Percentiles rank a stretch among this genome's conserved stretches.
Conservation (phyloP, 2,797 vertebrate species). For the Moxostoma hubbsi region DNA sequence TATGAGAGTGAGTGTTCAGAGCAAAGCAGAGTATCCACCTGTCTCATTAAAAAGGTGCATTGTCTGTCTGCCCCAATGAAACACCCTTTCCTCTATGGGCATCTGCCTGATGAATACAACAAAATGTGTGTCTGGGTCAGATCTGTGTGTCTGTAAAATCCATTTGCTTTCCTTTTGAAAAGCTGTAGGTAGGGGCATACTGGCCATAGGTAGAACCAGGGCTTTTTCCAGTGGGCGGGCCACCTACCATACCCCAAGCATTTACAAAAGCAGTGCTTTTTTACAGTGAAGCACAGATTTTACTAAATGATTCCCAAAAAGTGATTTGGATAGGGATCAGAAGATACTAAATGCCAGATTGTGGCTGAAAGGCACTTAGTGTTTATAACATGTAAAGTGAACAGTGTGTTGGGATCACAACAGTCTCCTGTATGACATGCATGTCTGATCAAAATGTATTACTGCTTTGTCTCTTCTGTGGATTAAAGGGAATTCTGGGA, state of each 20-base stretch:
- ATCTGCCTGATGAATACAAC: not conserved
- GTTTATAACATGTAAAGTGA: slow-evolving; percentile 77
- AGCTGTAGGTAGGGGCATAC: not conserved
- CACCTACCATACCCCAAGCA: too few species aligned
- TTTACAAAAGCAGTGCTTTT: slow-evolving; percentile 12
- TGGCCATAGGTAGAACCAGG: too few species aligned
- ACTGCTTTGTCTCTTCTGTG: slow-evolving; percentile 81
- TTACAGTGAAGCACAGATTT: slow-evolving; percentile 33
- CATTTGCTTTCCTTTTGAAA: not conserved
- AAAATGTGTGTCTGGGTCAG: not conserved
- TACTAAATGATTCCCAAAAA: slow-evolving; percentile 35
- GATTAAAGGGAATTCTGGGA: slow-evolving; percentile 83
- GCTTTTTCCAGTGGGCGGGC: not conserved
- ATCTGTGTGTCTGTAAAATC: not conserved
- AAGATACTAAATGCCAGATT: slow-evolving; percentile 61
- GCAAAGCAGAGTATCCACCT: slow-evolving; percentile 65
- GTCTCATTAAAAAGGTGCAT: slow-evolving; percentile 83
- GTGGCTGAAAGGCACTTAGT: slow-evolving; percentile 72
- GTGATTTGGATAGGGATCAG: slow-evolving; percentile 45
- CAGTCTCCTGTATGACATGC: slow-evolving; percentile 81
- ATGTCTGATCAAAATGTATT: slow-evolving; percentile 75
- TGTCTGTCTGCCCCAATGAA: slow-evolving; percentile 70
- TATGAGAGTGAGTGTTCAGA: slow-evolving; percentile 65
- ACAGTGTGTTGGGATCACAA: slow-evolving; percentile 80
- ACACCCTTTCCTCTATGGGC: slow-evolving; percentile 57